Evolutionary conservation across 2,888 invertebrate species (phyloP), one percentile per base, ranked within the genome.

Genomic region (Tuberolachnus salignus): DNA sequence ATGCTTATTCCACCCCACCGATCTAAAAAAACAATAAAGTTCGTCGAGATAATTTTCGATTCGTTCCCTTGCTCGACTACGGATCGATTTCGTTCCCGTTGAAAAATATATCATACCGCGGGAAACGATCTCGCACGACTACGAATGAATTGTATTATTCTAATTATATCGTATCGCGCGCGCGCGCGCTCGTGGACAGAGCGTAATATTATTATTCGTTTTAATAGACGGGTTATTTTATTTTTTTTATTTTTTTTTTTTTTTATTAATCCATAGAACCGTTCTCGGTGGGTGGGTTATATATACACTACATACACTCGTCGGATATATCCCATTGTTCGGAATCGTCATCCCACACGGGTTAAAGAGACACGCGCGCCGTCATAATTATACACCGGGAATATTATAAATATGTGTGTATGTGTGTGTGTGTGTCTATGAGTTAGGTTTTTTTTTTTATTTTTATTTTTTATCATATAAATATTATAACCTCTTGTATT

Each of bases 261-360:
- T 72, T 73, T 73, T 61, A 61, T 49, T 61, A 72, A 72, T 72
- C 59, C 72, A 9, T 23, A 14, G 49, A 16, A 46, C 19, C 64
- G 63, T 11, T 74, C 74, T 74, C 66, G 75, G 75, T 75, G 75
- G 75, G 75, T 75, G 75, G 66, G 75, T 66, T 57, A n/a, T 57
- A 21, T 42, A 72, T 49, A 61, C 16, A 16, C 34, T 57, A n/a
- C 46, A 21, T 42, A 72, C 59, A 61, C 16, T 23, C 34, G 6
- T 61, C 72, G 61, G 66, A 34, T 34, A 34, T 34, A 34, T 49
- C 46, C 66, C 34, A 75, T 75, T 75, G 75, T 75, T 75, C 57
- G 34, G 49, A 73, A 34, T 73, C 61, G 72, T 73, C 72, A 61
- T 73, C 72, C 72, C 72, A 73, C 72, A 73, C 72, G 49, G 61